Evolutionary conservation across 2,888 invertebrate genomes (phyloP).

Genomic region (Thereva nobilitata): DNA sequence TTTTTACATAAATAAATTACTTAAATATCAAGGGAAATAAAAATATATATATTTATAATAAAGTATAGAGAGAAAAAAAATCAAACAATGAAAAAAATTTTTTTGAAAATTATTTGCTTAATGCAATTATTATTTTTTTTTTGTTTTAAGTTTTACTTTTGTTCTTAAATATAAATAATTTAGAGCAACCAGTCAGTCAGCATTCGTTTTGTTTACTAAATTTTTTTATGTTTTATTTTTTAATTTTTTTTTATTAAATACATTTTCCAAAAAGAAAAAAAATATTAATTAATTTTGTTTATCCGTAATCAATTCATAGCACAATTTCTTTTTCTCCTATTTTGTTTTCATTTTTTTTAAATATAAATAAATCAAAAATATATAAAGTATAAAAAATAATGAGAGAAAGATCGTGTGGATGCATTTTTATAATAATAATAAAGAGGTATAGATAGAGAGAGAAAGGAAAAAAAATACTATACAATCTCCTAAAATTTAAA

Average conservation of each 20-base stretch:
- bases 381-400: not conserved
- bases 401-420: not conserved
- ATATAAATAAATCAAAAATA: constrained; percentile 1
- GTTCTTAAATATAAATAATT: constrained; percentile 23
- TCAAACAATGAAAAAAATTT: constrained; percentile 6
- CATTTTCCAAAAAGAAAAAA: not conserved
- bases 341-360: constrained; percentile 5
- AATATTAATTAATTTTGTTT: not conserved
- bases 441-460: not conserved
- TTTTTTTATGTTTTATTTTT: no score
- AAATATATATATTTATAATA: constrained; percentile 6
- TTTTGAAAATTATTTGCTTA: not conserved
- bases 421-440: not conserved
- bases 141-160: not conserved
- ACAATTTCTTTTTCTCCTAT: constrained; percentile 8
- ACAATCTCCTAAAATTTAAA: not conserved
- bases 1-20: constrained; percentile 35
- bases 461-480: not conserved
- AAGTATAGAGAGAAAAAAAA: constrained; percentile 8
- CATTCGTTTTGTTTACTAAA: not conserved
- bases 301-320: constrained; percentile 3
- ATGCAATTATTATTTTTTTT: no score
- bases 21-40: constrained; percentile 30
- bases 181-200: constrained; percentile 29
- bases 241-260: no score